Evolutionary conservation across 2,888 invertebrate species (phyloP).

Genomic region (Tetrapedia diversipes): DNA sequence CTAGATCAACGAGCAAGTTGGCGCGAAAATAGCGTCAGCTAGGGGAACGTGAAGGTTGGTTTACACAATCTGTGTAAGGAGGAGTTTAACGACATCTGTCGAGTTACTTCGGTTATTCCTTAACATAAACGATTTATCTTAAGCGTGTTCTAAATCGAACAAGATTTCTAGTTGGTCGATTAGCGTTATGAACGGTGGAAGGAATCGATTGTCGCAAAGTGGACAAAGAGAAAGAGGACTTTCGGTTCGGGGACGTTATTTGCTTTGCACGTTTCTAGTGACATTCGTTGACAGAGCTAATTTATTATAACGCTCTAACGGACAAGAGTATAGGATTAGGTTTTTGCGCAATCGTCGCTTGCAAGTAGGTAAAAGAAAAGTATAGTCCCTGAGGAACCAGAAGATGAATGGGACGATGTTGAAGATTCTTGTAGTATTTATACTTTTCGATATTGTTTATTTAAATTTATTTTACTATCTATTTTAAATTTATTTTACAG

Average conservation of each 20-base stretch:
- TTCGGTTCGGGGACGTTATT: slow-evolving; percentile 5
- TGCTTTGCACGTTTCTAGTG: neutral
- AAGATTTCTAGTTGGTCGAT: neutral
- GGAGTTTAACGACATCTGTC: slow-evolving; percentile 25
- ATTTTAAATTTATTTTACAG: neutral
- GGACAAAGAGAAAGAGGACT: no score
- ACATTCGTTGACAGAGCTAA: neutral
- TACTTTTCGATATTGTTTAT: neutral
- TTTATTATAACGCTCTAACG: neutral
- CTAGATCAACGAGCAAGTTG: neutral
- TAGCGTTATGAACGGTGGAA: neutral
- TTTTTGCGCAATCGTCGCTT: neutral
- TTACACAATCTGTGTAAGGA: slow-evolving; percentile 1
- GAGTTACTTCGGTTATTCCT: slow-evolving; percentile 23
- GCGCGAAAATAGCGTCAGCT: neutral
- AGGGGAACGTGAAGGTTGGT: neutral
- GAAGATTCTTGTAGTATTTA: neutral
- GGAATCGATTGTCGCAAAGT: neutral
- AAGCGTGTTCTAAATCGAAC: neutral
- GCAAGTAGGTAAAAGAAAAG: neutral
- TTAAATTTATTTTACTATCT: neutral
- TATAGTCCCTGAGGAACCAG: neutral
- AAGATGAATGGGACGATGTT: neutral
- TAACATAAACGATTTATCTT: slow-evolving; percentile 38
- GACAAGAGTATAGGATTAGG: neutral